Evolutionary conservation across 2,797 vertebrate species (phyloP).

Genomic region (Channallabes apus): DNA sequence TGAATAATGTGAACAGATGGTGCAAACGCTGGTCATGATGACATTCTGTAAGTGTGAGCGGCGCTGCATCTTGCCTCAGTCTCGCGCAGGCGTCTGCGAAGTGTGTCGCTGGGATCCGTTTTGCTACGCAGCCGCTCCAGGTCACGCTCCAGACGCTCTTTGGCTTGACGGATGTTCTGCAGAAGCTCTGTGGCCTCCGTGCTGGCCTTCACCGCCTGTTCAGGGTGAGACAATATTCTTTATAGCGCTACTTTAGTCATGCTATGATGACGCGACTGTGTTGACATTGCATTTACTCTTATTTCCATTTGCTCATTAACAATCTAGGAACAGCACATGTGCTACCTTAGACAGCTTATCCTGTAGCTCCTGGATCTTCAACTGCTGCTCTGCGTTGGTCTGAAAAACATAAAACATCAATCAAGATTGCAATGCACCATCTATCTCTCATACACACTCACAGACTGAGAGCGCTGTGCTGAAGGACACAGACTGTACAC

Average conservation of each 20-base stretch:
- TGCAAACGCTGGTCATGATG: slow-evolving; percentile 12
- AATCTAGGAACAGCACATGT: not conserved
- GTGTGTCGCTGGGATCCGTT: slow-evolving; percentile 90
- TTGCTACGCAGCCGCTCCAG: slow-evolving; percentile 90
- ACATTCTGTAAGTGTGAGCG: not conserved
- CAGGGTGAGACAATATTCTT: slow-evolving; percentile 4
- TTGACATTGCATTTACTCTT: not conserved
- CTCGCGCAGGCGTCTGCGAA: slow-evolving; percentile 90
- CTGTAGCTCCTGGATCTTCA: slow-evolving; percentile 94
- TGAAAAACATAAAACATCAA: slow-evolving; percentile 62
- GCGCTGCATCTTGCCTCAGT: slow-evolving; percentile 81
- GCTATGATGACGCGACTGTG: not conserved
- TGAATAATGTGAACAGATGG: slow-evolving; percentile 24
- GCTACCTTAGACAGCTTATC: slow-evolving; percentile 93
- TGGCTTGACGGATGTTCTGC: slow-evolving; percentile 89
- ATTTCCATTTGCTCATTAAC: not conserved
- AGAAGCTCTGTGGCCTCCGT: slow-evolving; percentile 94
- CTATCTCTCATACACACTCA: slow-evolving; percentile 5
- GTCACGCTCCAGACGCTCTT: slow-evolving; percentile 89
- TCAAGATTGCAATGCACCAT: slow-evolving; percentile 7
- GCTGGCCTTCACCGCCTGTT: slow-evolving; percentile 87
- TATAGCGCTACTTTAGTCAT: not conserved
- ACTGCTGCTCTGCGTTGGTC: slow-evolving; percentile 91
- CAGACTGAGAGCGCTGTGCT: not conserved
- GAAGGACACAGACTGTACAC: not conserved